A percentile compares a stretch with the other conserved stretches of the same genome.
phyloP scores from a whole-genome alignment of 2,113 vertebrate species.

The Callaeas wilsoni region DNA sequence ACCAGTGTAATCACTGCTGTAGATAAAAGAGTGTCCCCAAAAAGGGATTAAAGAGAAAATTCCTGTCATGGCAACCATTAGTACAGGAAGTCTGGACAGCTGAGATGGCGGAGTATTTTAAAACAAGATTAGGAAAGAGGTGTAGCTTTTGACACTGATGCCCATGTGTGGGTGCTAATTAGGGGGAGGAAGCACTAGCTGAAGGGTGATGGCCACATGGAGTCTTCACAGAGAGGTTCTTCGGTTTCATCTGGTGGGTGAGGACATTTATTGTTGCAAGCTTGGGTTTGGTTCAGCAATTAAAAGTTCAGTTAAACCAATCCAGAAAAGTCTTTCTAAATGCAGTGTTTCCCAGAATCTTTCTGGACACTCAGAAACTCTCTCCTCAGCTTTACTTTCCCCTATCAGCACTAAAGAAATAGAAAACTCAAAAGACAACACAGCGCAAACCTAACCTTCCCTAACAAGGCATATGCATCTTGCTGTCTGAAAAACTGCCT shows the following conservation, averaged over 20 bases:
- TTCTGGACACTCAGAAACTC: not conserved
- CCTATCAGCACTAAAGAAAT: not conserved
- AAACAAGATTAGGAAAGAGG: constrained; percentile 32
- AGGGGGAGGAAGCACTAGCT: not conserved
- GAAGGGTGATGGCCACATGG: not conserved
- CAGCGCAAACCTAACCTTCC: not conserved
- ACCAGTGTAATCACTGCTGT: not conserved
- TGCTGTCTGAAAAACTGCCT: not conserved
- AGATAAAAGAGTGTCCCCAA: not conserved
- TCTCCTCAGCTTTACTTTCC: not conserved
- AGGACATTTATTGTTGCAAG: not conserved
- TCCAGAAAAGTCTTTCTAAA: not conserved
- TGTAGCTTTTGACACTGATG: not conserved
- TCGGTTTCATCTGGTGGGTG: not conserved
- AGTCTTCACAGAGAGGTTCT: not conserved
- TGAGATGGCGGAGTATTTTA: not conserved
- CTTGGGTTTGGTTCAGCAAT: not conserved
- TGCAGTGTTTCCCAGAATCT: not conserved
- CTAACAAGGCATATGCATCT: rapidly evolving
- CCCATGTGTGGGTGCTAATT: not conserved
- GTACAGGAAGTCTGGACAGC: constrained; percentile 13
- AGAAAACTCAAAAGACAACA: not conserved
- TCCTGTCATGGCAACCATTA: constrained; percentile 14
- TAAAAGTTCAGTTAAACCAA: not conserved
- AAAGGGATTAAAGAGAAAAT: constrained; percentile 41